These are phyloP conservation scores for Takifugu rubripes DNA, from an alignment of 2,797 vertebrate genomes.

Conservation along the genomic window DNA sequence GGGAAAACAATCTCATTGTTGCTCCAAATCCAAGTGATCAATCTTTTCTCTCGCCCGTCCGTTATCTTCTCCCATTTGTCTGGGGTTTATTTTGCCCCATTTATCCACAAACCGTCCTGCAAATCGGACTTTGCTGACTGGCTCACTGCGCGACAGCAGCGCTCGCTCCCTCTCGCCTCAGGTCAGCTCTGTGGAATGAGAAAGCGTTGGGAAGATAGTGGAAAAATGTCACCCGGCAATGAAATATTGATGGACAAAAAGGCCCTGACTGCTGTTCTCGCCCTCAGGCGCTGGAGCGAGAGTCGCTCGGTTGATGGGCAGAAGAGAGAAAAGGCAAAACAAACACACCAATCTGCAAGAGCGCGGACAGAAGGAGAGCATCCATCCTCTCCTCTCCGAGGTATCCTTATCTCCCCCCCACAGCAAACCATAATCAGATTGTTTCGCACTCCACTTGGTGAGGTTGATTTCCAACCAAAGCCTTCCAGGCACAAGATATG, in stretches of 20 bases:
- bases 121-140: conserved; percentile 53
- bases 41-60: conserved; percentile 46
- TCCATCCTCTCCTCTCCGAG: conserved; percentile 14
- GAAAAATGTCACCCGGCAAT: conserved; percentile 63
- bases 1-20: conserved; percentile 47
- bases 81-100: conserved; percentile 58
- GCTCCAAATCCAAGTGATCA: conserved; percentile 60
- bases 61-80: conserved; percentile 63
- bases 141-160: conserved; percentile 34
- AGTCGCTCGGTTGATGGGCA: conserved; percentile 38
- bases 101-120: conserved; percentile 53
- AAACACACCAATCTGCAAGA: conserved; percentile 45
- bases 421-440: conserved; percentile 48
- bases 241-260: conserved; percentile 67
- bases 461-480: conserved; percentile 43
- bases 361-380: conserved; percentile 17
- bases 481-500: conserved; percentile 39
- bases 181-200: conserved; percentile 61
- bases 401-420: conserved; percentile 30
- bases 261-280: conserved; percentile 43
- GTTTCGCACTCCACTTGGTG: conserved; percentile 39
- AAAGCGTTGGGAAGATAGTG: conserved; percentile 53
- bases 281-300: conserved; percentile 24
- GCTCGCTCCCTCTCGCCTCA: conserved; percentile 39
- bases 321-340: conserved; percentile 46